These are phyloP conservation scores for Deilephila elpenor DNA, from an alignment of 2,888 invertebrate species.

Conservation along the genomic window DNA sequence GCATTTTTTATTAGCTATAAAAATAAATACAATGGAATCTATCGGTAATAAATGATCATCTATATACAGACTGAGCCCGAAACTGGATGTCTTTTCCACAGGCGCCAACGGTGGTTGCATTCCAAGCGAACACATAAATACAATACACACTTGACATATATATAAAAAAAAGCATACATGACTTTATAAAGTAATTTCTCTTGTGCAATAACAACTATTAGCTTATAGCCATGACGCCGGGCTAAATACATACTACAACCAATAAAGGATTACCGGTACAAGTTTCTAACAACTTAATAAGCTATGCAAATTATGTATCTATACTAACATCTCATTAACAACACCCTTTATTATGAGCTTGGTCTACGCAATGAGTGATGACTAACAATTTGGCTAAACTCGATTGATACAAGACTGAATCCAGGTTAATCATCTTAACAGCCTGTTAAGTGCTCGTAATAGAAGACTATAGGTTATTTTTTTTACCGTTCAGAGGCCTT, in stretches of 20 bases:
- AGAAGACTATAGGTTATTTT: constrained; percentile 41
- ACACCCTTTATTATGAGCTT: constrained; percentile 21
- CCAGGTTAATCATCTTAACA: constrained; percentile 62
- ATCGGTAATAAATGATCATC: too few relatives aligned
- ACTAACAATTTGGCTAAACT: constrained; percentile 46
- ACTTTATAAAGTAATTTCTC: too few relatives aligned
- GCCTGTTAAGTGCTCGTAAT: constrained; percentile 57
- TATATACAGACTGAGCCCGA: too few relatives aligned
- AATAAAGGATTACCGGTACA: neutral
- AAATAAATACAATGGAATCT: too few relatives aligned
- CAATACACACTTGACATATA: too few relatives aligned
- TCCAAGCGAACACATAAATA: too few relatives aligned
- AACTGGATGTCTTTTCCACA: too few relatives aligned
- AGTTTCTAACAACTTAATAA: constrained; percentile 10
- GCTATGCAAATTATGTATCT: neutral
- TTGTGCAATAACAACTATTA: too few relatives aligned
- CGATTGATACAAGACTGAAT: constrained; percentile 58
- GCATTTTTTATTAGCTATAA: too few relatives aligned
- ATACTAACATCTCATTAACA: neutral
- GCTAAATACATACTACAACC: neutral
- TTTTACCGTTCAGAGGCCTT: constrained; percentile 5
- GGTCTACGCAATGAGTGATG: constrained; percentile 30
- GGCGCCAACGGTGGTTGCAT: too few relatives aligned
- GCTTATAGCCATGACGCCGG: too few relatives aligned
- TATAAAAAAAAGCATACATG: too few relatives aligned